Percentiles rank a stretch among this genome's conserved stretches.
Evolutionary conservation across 1,140 invertebrate species (phyloP).

Genomic region (Microplitis mediator): DNA sequence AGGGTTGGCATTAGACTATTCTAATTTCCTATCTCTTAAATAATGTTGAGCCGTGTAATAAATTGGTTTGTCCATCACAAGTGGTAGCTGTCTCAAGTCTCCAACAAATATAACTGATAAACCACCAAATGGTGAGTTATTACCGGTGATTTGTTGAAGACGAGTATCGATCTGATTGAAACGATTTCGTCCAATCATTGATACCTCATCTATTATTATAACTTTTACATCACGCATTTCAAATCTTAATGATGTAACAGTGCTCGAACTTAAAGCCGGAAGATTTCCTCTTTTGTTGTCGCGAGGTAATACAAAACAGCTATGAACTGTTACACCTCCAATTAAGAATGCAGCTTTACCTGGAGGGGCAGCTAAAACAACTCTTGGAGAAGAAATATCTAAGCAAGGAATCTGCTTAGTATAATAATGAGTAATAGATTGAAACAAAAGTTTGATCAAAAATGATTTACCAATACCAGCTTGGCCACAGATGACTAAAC

Average conservation of each 20-base stretch:
- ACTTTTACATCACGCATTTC: constrained; percentile 40
- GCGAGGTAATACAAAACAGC: constrained; percentile 44
- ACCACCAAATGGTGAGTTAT: constrained; percentile 24
- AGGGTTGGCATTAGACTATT: neutral
- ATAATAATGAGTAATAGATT: constrained; percentile 31
- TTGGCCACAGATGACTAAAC: constrained; percentile 33
- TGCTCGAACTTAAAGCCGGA: constrained; percentile 25
- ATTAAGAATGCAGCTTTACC: constrained; percentile 52
- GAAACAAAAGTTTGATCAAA: constrained; percentile 28
- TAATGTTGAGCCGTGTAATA: neutral
- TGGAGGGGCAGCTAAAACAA: constrained; percentile 44
- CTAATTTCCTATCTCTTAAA: neutral
- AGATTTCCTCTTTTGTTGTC: constrained; percentile 28
- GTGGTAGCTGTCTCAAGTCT: constrained; percentile 39
- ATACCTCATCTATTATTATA: constrained; percentile 55
- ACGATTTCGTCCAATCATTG: constrained; percentile 45
- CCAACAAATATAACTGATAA: constrained; percentile 38
- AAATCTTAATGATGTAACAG: constrained; percentile 31
- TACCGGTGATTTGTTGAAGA: too few relatives aligned
- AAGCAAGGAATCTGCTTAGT: constrained; percentile 22
- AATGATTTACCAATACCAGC: neutral
- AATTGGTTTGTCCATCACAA: constrained; percentile 31
- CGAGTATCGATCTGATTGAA: constrained; percentile 3
- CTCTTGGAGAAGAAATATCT: constrained; percentile 26
- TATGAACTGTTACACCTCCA: constrained; percentile 45